Conservation (phyloP, 1,140 invertebrate species). For the Lepidostoma basale region DNA sequence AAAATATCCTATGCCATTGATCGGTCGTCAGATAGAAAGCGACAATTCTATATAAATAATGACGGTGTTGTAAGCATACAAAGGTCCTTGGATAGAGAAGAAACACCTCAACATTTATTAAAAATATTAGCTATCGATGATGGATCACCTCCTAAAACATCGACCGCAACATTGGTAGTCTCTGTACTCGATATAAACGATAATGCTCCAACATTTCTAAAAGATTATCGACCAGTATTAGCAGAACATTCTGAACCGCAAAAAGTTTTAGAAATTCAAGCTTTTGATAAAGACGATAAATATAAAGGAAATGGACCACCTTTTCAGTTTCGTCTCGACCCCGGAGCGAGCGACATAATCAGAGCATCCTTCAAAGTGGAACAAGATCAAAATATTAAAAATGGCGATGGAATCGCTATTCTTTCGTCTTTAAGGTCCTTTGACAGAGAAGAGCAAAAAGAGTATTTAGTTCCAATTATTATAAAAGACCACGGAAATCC, state of each 20-base stretch:
- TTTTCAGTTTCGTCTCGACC: slow-evolving; percentile 68
- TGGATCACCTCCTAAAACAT: slow-evolving; percentile 67
- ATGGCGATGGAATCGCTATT: slow-evolving; percentile 68
- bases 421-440: slow-evolving; percentile 67
- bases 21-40: slow-evolving; percentile 63
- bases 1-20: slow-evolving; percentile 65
- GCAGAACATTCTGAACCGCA: slow-evolving; percentile 66
- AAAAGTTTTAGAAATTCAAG: slow-evolving; percentile 68
- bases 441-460: slow-evolving; percentile 70
- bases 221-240: slow-evolving; percentile 68
- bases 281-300: slow-evolving; percentile 69
- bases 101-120: slow-evolving; percentile 64
- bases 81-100: slow-evolving; percentile 63
- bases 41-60: slow-evolving; percentile 66
- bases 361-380: slow-evolving; percentile 67
- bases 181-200: slow-evolving; percentile 74
- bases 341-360: slow-evolving; percentile 65
- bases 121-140: slow-evolving; percentile 70
- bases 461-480: slow-evolving; percentile 68
- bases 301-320: slow-evolving; percentile 69
- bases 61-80: slow-evolving; percentile 68
- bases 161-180: slow-evolving; percentile 70
- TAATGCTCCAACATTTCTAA: slow-evolving; percentile 63
- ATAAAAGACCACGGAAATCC: slow-evolving; percentile 65
- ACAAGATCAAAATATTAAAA: slow-evolving; percentile 62